Evolutionary conservation across 2,888 invertebrate genomes (phyloP), one percentile per base, ranked within the genome.

Genomic region (Steinernema carpocapsae): DNA sequence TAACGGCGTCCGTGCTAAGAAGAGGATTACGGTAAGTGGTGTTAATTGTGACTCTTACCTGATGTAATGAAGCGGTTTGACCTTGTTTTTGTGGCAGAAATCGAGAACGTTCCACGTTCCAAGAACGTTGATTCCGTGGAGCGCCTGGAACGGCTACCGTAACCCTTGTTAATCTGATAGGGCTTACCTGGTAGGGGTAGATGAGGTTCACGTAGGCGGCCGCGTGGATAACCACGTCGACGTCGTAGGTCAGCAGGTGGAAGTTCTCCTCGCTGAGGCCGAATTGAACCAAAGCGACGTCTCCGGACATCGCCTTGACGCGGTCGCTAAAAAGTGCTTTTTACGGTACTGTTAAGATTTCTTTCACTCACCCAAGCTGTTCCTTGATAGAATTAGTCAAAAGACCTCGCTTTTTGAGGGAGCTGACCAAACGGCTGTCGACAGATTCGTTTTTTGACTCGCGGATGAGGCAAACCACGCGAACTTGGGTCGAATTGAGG

Each of bases 201-300:
- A 88, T 87, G n/a, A 89, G 84, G 78, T 89, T 89, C 73, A 89
- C 89, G 51, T 87, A 84, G 24, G 89, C 89, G 1, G 89, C 89
- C 12, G 89, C 87, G 78, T 89, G 89, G 22, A 89, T 86, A 51
- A 89, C 85, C 74, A 88, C 85, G 79, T 89, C 89, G 19, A 88
- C 85, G 74, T 89, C 89, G 45, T 88, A 88, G 75, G 85, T 85
- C 70, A 88, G 80, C 77, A 88, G 88, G 6, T 83, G 85, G 52
- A 71, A 74, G 74, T 88, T 88, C 46, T 88, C 89, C 37, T 89
- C 88, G 51, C 83, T 85, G 74, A 89, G 78, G 4, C 89, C 89
- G 77, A 89, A 85, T 74, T 88, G 87, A 70, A 87, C 78, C 73
- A 89, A 76, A 0, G 88, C 86, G 14, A 89, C 87, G 80, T 89